These are phyloP conservation scores for Notocelia uddmanniana DNA, from an alignment of 2,888 invertebrate species.

Conservation along the genomic window DNA sequence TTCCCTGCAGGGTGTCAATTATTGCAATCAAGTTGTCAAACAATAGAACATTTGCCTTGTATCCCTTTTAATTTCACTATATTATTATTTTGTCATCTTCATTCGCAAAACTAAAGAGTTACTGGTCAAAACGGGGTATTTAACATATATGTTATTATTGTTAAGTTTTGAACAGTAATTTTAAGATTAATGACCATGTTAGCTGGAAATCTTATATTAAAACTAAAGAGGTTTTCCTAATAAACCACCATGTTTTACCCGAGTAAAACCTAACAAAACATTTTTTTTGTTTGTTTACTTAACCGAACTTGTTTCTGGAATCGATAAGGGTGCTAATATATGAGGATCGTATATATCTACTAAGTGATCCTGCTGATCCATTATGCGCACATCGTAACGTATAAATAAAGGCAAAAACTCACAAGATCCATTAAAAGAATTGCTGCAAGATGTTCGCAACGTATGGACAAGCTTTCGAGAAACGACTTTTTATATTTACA, in stretches of 20 bases:
- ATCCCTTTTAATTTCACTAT: no score
- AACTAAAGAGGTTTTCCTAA: no score
- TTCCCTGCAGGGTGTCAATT: no score
- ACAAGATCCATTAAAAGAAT: constrained; percentile 84
- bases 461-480: constrained; percentile 59
- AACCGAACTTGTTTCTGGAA: constrained; percentile 35
- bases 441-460: constrained; percentile 66
- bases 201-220: no score
- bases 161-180: no score
- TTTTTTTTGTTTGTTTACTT: constrained; percentile 10
- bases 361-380: constrained; percentile 80
- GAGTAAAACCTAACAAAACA: neutral
- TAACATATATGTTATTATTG: no score
- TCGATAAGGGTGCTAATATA: constrained; percentile 48
- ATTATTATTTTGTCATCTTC: no score
- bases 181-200: no score
- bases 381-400: constrained; percentile 83
- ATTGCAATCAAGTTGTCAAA: no score
- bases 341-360: constrained; percentile 60
- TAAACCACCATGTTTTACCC: neutral
- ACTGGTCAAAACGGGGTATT: no score
- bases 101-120: no score
- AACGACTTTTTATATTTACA: constrained; percentile 34
- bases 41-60: no score
- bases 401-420: constrained; percentile 85